Evolutionary conservation across 2,888 invertebrate species (phyloP).

Genomic region (Lithophane leautieri): DNA sequence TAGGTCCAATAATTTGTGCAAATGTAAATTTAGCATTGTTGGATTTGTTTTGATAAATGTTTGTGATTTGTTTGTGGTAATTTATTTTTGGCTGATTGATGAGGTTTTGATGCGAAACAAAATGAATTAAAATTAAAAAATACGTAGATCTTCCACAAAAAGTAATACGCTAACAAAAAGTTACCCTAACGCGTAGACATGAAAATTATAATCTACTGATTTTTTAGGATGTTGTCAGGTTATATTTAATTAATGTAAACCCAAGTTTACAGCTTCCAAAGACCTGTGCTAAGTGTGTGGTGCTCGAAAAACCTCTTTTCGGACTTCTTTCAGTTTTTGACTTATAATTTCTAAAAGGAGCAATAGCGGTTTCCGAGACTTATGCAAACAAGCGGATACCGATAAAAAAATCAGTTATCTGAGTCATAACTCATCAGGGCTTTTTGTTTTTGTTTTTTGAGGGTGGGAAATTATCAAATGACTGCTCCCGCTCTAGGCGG

Average conservation of each 20-base stretch:
- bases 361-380: too few relatives aligned
- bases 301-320: background rate
- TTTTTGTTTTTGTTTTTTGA: too few relatives aligned
- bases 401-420: background rate
- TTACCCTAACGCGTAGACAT: background rate
- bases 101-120: background rate
- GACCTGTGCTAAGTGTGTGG: background rate
- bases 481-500: too few relatives aligned
- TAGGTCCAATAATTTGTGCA: constrained; percentile 54
- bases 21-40: constrained; percentile 43
- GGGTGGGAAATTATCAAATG: too few relatives aligned
- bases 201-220: background rate
- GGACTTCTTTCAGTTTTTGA: background rate
- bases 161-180: background rate
- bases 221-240: background rate
- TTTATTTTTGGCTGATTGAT: background rate
- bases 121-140: background rate
- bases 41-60: constrained; percentile 29
- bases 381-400: background rate
- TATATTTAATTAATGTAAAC: background rate
- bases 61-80: constrained; percentile 19
- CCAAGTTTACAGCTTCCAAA: background rate
- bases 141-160: background rate
- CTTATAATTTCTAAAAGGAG: background rate
- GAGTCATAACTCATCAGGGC: too few relatives aligned